Evolutionary conservation across 1,140 invertebrate species (phyloP).

Genomic region (Babylonia areolata): DNA sequence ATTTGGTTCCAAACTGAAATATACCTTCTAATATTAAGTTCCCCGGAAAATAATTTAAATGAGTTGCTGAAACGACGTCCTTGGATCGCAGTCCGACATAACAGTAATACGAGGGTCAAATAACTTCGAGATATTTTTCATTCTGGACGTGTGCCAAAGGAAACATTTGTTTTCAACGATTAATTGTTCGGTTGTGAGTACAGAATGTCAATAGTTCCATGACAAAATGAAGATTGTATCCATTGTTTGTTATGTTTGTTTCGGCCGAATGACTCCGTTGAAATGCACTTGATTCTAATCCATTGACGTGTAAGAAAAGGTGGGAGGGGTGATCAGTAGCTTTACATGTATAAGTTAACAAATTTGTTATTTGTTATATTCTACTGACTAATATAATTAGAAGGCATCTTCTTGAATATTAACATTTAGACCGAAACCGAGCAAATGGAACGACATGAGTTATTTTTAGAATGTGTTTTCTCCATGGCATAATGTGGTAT

Average conservation of each 20-base stretch:
- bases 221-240: background rate
- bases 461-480: too few relatives aligned
- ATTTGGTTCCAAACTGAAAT: background rate
- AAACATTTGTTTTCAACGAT: conserved; percentile 8
- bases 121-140: conserved; percentile 39
- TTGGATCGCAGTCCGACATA: conserved; percentile 36
- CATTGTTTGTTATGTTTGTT: too few relatives aligned
- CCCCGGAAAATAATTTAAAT: background rate
- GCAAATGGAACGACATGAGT: too few relatives aligned
- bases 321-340: background rate
- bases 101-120: conserved; percentile 35
- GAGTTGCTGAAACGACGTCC: conserved; percentile 20
- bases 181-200: background rate
- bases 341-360: too few relatives aligned
- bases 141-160: conserved; percentile 32
- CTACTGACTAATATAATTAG: too few relatives aligned
- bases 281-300: background rate
- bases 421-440: too few relatives aligned
- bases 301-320: background rate
- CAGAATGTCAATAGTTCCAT: background rate
- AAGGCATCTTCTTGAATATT: too few relatives aligned
- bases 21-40: background rate
- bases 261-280: too few relatives aligned
- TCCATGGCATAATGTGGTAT: too few relatives aligned
- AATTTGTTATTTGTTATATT: too few relatives aligned